Evolutionary conservation across 2,888 invertebrate species (phyloP).

Genomic region (Magallana nippona): DNA sequence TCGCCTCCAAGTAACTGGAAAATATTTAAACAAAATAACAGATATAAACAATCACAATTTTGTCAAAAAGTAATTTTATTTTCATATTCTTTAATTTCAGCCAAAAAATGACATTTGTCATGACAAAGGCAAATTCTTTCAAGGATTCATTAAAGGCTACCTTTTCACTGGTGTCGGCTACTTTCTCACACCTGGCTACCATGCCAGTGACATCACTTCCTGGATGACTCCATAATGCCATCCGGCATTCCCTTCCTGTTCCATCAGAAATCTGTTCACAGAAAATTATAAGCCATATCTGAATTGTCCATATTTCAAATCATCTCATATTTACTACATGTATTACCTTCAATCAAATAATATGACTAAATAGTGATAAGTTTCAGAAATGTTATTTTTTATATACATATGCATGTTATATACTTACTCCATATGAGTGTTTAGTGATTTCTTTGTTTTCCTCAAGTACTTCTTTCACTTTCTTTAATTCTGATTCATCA

Average conservation of each 20-base stretch:
- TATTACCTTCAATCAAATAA: no score
- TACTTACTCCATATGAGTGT: conserved; percentile 58
- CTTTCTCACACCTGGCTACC: conserved; percentile 73
- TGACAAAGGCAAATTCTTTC: no score
- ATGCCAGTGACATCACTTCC: conserved; percentile 75
- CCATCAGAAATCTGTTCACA: conserved; percentile 52
- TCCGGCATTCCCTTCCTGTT: conserved; percentile 55
- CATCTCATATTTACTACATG: no score
- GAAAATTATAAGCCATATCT: neutral
- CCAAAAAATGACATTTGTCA: no score
- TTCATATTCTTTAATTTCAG: no score
- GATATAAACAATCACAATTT: neutral
- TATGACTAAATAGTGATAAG: no score
- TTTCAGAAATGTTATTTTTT: no score
- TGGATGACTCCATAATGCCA: conserved; percentile 73
- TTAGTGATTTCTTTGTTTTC: conserved; percentile 52
- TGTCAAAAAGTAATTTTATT: no score
- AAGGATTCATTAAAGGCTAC: conserved; percentile 51
- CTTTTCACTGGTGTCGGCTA: conserved; percentile 72
- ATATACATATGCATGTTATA: no score
- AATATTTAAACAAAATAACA: neutral
- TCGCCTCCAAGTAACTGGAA: conserved; percentile 75
- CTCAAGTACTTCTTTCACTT: conserved; percentile 38
- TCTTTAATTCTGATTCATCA: conserved; percentile 22
- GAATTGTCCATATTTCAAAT: no score